phyloP scores from a whole-genome alignment of 2,888 invertebrate species.

The Lycaena phlaeas region DNA sequence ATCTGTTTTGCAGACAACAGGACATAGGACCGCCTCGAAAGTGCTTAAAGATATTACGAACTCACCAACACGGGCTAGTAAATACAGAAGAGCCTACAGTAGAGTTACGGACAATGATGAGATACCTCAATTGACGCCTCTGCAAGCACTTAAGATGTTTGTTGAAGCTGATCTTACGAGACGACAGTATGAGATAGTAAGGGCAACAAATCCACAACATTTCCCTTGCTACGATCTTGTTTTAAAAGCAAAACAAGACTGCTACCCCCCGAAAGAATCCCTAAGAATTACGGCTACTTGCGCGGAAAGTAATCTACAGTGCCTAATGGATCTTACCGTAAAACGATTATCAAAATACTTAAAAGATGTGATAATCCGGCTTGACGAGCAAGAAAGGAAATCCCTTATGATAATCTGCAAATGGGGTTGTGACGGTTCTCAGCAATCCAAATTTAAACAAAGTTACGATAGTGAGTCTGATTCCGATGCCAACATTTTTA shows the following conservation, averaged over 20 bases:
- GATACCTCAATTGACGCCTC: conserved; percentile 7
- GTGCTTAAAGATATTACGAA: conserved; percentile 9
- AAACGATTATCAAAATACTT: too few relatives aligned
- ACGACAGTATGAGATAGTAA: background rate
- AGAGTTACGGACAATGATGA: too few relatives aligned
- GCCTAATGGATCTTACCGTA: conserved; percentile 7
- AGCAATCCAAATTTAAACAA: conserved; percentile 15
- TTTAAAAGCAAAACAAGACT: conserved; percentile 15
- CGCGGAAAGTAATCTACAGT: conserved; percentile 14
- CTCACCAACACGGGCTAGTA: background rate
- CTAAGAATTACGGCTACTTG: conserved; percentile 13
- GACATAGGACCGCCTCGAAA: too few relatives aligned
- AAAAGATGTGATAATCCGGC: background rate
- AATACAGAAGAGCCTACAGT: conserved; percentile 1
- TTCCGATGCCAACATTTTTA: conserved; percentile 19
- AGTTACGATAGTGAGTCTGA: conserved; percentile 15
- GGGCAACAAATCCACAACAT: conserved; percentile 10
- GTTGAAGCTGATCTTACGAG: too few relatives aligned
- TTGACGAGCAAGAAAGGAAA: background rate
- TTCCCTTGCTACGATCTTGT: conserved; percentile 14
- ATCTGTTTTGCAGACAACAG: background rate
- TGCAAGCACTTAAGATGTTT: conserved; percentile 15
- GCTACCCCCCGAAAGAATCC: conserved; percentile 10
- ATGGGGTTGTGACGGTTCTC: too few relatives aligned
- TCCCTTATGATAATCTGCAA: conserved; percentile 18